A percentile compares a stretch with the other conserved stretches of the same genome.
phyloP scores from a whole-genome alignment of 2,888 invertebrate species.

The Caenorhabditis sp. region DNA sequence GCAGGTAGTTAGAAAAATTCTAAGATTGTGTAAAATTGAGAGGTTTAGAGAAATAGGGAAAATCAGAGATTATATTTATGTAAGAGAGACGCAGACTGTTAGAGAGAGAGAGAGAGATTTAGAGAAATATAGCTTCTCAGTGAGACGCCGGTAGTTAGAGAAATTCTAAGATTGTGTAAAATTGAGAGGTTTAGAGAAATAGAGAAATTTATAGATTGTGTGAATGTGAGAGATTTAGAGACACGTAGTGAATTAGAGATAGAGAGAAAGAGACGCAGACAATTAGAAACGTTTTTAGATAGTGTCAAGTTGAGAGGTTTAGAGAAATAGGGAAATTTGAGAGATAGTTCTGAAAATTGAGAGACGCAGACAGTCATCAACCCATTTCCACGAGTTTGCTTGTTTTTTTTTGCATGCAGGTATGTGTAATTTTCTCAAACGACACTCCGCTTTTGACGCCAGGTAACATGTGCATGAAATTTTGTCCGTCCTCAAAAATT shows the following conservation, averaged over 20 bases:
- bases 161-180: no score
- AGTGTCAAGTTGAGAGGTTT: background rate
- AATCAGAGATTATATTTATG: background rate
- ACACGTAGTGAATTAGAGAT: background rate
- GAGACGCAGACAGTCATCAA: background rate
- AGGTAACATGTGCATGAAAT: background rate
- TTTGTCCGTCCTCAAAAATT: background rate
- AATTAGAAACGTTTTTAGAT: no score
- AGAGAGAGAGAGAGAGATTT: no score
- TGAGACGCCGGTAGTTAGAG: no score
- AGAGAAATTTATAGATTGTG: background rate
- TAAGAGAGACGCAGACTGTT: background rate
- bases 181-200: background rate
- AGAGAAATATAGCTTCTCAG: no score
- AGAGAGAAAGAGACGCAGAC: no score
- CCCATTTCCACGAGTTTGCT: background rate
- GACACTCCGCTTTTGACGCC: background rate
- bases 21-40: background rate
- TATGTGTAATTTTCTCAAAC: constrained; percentile 1
- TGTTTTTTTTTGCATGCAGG: constrained; percentile 4
- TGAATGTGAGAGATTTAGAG: background rate
- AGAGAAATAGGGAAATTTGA: background rate
- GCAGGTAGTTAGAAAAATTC: no score
- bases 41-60: background rate
- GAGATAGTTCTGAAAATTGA: background rate